These are phyloP conservation scores for Perizoma affinitatum DNA, from an alignment of 2,888 invertebrate species.

Conservation along the genomic window DNA sequence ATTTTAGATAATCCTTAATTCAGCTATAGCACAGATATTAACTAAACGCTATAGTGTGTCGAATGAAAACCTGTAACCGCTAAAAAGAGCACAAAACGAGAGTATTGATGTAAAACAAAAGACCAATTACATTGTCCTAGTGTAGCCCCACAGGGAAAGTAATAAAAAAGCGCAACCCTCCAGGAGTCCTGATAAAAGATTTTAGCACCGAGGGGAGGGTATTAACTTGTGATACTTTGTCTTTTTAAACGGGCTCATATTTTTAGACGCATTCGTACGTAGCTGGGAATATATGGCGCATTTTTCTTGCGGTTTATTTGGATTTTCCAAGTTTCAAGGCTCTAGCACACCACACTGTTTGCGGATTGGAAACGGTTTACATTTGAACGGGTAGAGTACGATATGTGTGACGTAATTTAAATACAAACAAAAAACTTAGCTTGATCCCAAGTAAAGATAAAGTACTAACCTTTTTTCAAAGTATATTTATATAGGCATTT, in stretches of 20 bases:
- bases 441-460: no score
- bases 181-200: slow-evolving; percentile 73
- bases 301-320: slow-evolving; percentile 16
- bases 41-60: no score
- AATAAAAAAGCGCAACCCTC: slow-evolving; percentile 70
- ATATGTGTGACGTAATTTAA: no score
- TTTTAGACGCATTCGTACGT: slow-evolving; percentile 37
- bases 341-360: no score
- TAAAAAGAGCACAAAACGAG: slow-evolving; percentile 31
- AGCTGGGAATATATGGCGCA: slow-evolving; percentile 35
- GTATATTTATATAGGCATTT: no score
- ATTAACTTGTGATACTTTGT: slow-evolving; percentile 75
- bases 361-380: no score
- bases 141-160: slow-evolving; percentile 50
- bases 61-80: not conserved
- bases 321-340: not conserved
- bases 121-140: slow-evolving; percentile 66
- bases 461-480: no score
- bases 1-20: no score
- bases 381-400: no score
- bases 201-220: slow-evolving; percentile 66
- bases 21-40: no score
- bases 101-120: slow-evolving; percentile 68
- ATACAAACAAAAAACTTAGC: no score
- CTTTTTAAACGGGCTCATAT: slow-evolving; percentile 67